Evolutionary conservation across 2,888 invertebrate species (phyloP), one percentile per base, ranked within the genome.

Genomic region (Odontothrips loti): DNA sequence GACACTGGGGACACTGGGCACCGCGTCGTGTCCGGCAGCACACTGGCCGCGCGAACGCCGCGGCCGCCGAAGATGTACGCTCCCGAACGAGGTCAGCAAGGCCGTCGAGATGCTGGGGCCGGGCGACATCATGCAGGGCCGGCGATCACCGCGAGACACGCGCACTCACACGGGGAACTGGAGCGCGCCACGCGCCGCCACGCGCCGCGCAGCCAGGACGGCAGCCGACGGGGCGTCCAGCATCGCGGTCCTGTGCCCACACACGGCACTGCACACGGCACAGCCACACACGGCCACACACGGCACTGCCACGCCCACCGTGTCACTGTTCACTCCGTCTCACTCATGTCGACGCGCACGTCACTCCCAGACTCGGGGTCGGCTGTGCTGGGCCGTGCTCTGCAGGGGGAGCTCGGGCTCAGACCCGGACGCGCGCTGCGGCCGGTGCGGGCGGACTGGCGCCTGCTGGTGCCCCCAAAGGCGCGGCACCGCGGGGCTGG

Each of bases 41-140:
- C 68, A 75, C 68, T 75, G 68, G 27, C 68, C 68, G 68, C 68
- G 68, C 68, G 68, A 27, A 23, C 68, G 27, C 68, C 68, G 68
- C 68, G 23, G 23, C 27, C 68, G 6, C 68, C 12, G 23, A 0
- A 27, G 68, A 75, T 75, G 68, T 75, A 75, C 27, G 23, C 27
- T 75, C 68, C 68, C 27, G 68, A 75, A 75, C 23, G 68, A 75
- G 68, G 68, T 75, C 68, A 75, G 23, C 68, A 43, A 43, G 34
- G 34, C 34, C 34, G 68, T 75, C 68, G 68, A 10, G 23, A 12
- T 27, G 23, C 27, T 27, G 68, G 68, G 1, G 23, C 27, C 12
- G 68, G 68, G 1, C 27, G 27, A 9, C 68, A 75, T 75, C 1
- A 75, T 75, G 68, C 68, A 10, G 68, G 27, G 58, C 20, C 58